Base-by-base conservation (phyloP, 2,113 vertebrate genomes). In the Brachyhypopomus gauderio region DNA sequence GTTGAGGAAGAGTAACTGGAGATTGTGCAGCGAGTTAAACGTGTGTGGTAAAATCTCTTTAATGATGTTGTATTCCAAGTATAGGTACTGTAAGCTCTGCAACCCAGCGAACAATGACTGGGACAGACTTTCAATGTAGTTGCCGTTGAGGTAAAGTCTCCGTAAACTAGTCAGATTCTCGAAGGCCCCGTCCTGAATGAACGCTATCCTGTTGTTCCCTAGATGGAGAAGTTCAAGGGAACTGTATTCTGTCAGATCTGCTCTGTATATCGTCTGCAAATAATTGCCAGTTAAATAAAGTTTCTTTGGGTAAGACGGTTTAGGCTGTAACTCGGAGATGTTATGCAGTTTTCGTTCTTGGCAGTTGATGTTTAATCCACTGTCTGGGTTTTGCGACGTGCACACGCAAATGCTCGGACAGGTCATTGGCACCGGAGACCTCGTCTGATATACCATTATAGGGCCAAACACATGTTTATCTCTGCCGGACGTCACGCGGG, bases 401-500 rank as follows among this genome's bases (percentile, higher is more conserved):
- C 98, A 99, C 79, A 96, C 93, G 1, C 98, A 99, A 77, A 95
- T 93, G 14, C 91, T 91, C 9, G 98, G 98, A 79, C 98, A 99
- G 16, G 95, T 90, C 84, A 98, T 93, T 75, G 97, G 97, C 78
- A 97, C 93, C 0, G 98, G 97, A 52, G 97, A 98, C 78, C 97
- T 96, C 2, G 97, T 99, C 92, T 99, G 98, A 88, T 98, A 99
- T 81, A 98, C 98, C 97, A 99, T 99, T 58, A 99, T 99, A 0
- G 98, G 97, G 71, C 97, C 98, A 1, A 98, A 98, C 78, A 98
- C 97, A 72, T 99, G 96, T 62, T 95, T 94, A 91, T 97, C 97
- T 90, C 97, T 97, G 0, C 94, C 94, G 0, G 95, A 93, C 56
- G 95, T 95, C 60, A 97, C 93, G 78, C 96, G 93, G 3, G 97